Conservation (phyloP, 2,888 invertebrate genomes). For the Archaeoteleia sp. region DNA sequence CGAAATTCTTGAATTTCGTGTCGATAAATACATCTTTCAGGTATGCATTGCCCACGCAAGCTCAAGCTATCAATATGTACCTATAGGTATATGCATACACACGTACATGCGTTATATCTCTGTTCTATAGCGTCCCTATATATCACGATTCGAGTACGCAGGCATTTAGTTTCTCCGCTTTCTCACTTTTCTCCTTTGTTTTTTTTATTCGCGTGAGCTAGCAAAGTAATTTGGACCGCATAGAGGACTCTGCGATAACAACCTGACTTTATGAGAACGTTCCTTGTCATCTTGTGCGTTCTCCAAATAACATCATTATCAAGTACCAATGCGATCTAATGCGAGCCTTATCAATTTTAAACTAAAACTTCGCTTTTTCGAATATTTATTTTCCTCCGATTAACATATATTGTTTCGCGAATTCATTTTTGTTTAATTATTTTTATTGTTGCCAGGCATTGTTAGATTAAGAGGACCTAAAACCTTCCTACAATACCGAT, state of each 20-base stretch:
- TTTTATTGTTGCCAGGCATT: too few relatives aligned
- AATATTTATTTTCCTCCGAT: too few relatives aligned
- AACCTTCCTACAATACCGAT: too few relatives aligned
- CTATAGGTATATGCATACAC: constrained; percentile 33
- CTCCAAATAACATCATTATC: constrained; percentile 17
- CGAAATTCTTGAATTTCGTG: constrained; percentile 25
- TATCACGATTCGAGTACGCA: constrained; percentile 42
- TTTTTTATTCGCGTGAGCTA: constrained; percentile 19
- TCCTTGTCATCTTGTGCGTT: constrained; percentile 8
- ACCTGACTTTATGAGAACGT: constrained; percentile 30
- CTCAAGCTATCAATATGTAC: constrained; percentile 45
- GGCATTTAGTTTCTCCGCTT: constrained; percentile 14
- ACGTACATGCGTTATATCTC: constrained; percentile 33
- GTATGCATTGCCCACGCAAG: constrained; percentile 46
- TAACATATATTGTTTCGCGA: too few relatives aligned
- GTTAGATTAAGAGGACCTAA: too few relatives aligned
- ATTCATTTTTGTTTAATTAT: too few relatives aligned
- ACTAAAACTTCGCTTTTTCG: too few relatives aligned
- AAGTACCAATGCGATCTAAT: too few relatives aligned
- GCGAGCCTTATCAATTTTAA: not conserved
- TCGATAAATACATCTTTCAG: constrained; percentile 39
- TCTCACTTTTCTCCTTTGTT: constrained; percentile 16
- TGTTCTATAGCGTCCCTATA: constrained; percentile 33
- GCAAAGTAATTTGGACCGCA: constrained; percentile 58
- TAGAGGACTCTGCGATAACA: constrained; percentile 49